Base-by-base conservation (phyloP, 2,888 invertebrate species). In the Orchesella flavescens region DNA sequence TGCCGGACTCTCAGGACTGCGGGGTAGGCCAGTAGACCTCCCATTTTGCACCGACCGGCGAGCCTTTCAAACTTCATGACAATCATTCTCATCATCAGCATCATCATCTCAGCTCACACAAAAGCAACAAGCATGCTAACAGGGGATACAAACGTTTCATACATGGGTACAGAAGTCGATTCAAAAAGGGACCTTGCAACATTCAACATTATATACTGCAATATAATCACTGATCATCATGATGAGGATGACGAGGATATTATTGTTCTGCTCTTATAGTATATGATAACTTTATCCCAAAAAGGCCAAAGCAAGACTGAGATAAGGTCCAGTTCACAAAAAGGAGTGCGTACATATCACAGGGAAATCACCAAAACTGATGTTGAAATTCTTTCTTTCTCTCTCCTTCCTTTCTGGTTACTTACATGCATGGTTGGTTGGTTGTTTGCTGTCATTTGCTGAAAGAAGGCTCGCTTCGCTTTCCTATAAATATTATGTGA, bases 31-130 rank as follows among this genome's bases (percentile, higher is more conserved):
- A 4, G 49, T 55, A 77, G 87, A 87, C 87, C 87, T 86, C 87
- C 87, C 87, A 87, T 87, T 87, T 86, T 85, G 87, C 85, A 85
- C 83, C 77, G 78, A 68, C 66, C 74, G 74, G 63, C 23, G 63
- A 74, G 49, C 74, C 19, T 57, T 73, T 59, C n/a, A 43, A 53
- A 55, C 73, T 73, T 59, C 44, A 59, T 73, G 74, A 74, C 63
- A 46, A 46, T 74, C 46, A 34, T 34, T 7, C 34, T 34, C 53
- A 55, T 72, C 73, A 63, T 80, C 80, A 53, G 9, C 57, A 71
- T 34, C 19, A 78, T 15, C 34, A 43, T 13, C 65, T 34, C 12
- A 15, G 15, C 24, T 13, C 65, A 19, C 66, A 66, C 46, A 44
- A 66, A 46, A 66, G 44, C 17, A 17, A 63, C 24, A 63, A 17